Percentiles rank a stretch among this genome's conserved stretches.
phyloP scores from a whole-genome alignment of 2,113 vertebrate species.

The Lampris incognitus region DNA sequence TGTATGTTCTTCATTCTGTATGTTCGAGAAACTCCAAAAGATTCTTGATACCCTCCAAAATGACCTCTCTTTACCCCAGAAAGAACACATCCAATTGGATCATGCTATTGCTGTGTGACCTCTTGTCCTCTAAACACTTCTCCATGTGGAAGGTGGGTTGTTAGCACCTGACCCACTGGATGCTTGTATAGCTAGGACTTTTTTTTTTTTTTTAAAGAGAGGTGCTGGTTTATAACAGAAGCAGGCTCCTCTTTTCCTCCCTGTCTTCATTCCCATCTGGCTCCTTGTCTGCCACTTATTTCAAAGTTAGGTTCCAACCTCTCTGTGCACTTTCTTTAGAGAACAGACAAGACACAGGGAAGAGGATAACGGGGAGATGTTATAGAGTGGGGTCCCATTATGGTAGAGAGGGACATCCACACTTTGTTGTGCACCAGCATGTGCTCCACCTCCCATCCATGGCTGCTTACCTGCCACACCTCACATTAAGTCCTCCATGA shows the following conservation, averaged over 20 bases:
- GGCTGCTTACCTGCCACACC: not conserved
- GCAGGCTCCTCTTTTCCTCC: constrained; percentile 68
- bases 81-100: constrained; percentile 59
- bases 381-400: constrained; percentile 57
- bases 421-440: constrained; percentile 44
- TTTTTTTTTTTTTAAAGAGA: constrained; percentile 76
- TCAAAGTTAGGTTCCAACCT: constrained; percentile 52
- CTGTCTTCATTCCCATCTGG: constrained; percentile 68
- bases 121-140: constrained; percentile 56
- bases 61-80: constrained; percentile 19
- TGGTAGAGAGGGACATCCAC: constrained; percentile 18
- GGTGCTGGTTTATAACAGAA: constrained; percentile 69
- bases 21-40: too few species aligned
- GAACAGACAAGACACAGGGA: constrained; percentile 46
- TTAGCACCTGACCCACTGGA: constrained; percentile 70
- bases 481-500: constrained; percentile 13
- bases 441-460: not conserved
- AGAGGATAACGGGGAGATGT: constrained; percentile 66
- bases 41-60: too few species aligned
- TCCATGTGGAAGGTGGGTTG: constrained; percentile 63
- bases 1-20: too few species aligned
- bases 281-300: constrained; percentile 66
- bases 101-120: constrained; percentile 57
- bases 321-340: constrained; percentile 56
- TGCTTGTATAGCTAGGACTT: constrained; percentile 58